These are phyloP conservation scores for Drosophila parvula DNA, from an alignment of 1,140 invertebrate species.

Conservation along the genomic window DNA sequence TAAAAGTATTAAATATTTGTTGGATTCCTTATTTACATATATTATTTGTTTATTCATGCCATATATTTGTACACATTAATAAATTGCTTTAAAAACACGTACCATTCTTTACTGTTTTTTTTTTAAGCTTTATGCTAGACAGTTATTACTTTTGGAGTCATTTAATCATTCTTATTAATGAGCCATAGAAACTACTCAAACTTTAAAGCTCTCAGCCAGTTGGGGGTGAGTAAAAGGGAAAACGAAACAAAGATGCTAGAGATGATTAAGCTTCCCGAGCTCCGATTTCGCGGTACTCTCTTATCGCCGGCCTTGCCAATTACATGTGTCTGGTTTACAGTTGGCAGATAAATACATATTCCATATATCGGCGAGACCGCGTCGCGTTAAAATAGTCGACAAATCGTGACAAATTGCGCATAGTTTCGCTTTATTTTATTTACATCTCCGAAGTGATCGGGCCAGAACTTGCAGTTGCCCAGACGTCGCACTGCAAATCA, in stretches of 20 bases:
- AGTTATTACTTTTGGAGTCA: background rate
- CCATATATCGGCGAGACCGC: conserved; percentile 12
- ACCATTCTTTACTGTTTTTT: too few species aligned
- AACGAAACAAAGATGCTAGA: background rate
- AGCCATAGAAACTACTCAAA: background rate
- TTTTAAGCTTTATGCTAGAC: background rate
- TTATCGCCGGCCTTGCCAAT: conserved; percentile 38
- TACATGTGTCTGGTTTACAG: conserved; percentile 40
- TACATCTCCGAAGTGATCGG: conserved; percentile 29
- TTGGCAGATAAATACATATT: conserved; percentile 57
- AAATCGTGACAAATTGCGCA: conserved; percentile 74
- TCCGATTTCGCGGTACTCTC: conserved; percentile 10
- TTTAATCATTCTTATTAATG: background rate
- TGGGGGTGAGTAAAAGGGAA: background rate
- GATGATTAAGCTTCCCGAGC: conserved; percentile 1
- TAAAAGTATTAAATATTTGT: background rate
- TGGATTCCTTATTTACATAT: background rate
- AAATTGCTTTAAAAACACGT: background rate
- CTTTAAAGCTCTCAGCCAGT: background rate
- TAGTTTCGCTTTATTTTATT: conserved; percentile 39
- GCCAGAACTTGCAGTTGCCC: conserved; percentile 24
- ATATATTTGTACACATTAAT: background rate
- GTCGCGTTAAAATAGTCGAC: conserved; percentile 36
- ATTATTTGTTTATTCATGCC: background rate
- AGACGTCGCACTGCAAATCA: conserved; percentile 13